A percentile compares a stretch with the other conserved stretches of the same genome.
These are phyloP conservation scores for Meloidogyne floridensis DNA, from an alignment of 1,140 invertebrate species.

Conservation along the genomic window DNA sequence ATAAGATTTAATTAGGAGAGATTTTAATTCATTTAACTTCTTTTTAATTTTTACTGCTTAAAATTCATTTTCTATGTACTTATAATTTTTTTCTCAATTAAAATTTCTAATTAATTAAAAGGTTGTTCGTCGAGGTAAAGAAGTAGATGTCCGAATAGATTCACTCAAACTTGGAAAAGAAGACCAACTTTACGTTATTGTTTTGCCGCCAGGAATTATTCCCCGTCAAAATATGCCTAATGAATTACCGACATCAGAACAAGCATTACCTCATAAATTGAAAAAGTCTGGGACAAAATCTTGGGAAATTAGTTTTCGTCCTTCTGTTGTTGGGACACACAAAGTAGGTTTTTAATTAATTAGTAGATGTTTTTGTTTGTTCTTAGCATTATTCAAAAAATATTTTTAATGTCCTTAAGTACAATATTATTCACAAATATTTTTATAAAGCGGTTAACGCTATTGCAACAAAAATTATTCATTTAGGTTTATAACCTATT, in stretches of 20 bases:
- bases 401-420: no score
- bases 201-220: slow-evolving; percentile 29
- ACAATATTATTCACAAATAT: no score
- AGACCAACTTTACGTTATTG: slow-evolving; percentile 55
- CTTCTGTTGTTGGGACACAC: slow-evolving; percentile 59
- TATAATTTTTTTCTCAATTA: neutral
- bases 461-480: no score
- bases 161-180: slow-evolving; percentile 61
- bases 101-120: neutral
- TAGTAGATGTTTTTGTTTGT: no score
- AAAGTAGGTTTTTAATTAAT: neutral
- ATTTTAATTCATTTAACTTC: no score
- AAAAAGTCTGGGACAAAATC: slow-evolving; percentile 60
- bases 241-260: slow-evolving; percentile 6
- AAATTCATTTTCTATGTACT: no score
- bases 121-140: slow-evolving; percentile 51
- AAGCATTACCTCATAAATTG: slow-evolving; percentile 43
- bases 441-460: no score
- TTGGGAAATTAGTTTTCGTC: slow-evolving; percentile 63
- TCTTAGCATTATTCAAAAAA: no score
- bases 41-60: no score
- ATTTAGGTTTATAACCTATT: no score
- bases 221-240: neutral
- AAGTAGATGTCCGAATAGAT: slow-evolving; percentile 64
- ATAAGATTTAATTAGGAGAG: no score